Evolutionary conservation across 2,113 vertebrate genomes (phyloP).

Genomic region (Equus przewalskii): DNA sequence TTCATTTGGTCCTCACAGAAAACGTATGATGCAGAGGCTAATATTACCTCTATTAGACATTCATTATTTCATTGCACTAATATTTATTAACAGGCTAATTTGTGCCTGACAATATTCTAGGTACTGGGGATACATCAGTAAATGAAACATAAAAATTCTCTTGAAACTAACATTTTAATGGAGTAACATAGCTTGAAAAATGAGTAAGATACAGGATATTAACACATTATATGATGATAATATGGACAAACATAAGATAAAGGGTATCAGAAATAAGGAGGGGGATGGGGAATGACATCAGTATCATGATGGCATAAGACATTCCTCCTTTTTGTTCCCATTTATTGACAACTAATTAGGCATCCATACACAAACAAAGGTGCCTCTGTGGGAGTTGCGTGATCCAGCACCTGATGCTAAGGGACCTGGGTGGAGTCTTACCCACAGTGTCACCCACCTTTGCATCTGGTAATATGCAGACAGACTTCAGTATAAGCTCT

Average conservation of each 20-base stretch:
- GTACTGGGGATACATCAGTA: background rate
- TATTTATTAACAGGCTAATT: background rate
- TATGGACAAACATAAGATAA: background rate
- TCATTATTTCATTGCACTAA: background rate
- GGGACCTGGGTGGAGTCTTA: background rate
- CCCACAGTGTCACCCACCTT: background rate
- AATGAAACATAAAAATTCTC: background rate
- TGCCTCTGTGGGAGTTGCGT: background rate
- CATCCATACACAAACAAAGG: background rate
- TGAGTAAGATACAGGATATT: background rate
- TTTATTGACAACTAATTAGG: background rate
- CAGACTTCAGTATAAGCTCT: background rate
- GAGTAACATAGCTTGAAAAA: background rate
- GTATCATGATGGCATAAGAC: background rate
- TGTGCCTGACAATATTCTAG: too few relatives aligned
- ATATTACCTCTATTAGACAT: background rate
- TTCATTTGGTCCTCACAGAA: background rate
- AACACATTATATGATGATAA: background rate
- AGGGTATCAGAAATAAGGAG: background rate
- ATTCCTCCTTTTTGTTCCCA: background rate
- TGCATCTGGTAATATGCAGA: background rate
- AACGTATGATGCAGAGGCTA: background rate
- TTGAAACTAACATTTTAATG: background rate
- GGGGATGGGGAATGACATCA: background rate
- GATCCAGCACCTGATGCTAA: background rate